Evolutionary conservation across 2,113 vertebrate species (phyloP).

Genomic region (Scortum barcoo): DNA sequence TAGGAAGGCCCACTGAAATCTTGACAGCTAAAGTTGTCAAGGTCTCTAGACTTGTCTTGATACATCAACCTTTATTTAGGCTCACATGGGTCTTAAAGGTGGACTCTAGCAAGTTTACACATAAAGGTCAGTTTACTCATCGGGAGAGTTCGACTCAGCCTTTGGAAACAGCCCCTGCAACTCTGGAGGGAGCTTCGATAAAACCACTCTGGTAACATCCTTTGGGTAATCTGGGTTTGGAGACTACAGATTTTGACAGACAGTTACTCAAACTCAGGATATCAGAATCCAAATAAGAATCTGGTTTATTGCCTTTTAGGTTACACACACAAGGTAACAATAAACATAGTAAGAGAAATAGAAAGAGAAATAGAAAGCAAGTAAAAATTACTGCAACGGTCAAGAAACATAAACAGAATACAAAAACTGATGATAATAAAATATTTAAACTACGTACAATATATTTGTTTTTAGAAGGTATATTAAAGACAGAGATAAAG

Average conservation of each 20-base stretch:
- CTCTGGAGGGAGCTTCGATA: neutral
- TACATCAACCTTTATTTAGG: neutral
- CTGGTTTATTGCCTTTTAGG: too few species aligned
- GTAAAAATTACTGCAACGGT: too few species aligned
- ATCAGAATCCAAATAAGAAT: too few species aligned
- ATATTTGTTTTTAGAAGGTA: too few species aligned
- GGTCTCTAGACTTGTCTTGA: neutral
- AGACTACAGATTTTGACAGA: neutral
- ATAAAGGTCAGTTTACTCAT: constrained; percentile 5
- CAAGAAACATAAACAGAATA: too few species aligned
- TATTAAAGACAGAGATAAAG: neutral
- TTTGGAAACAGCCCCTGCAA: neutral
- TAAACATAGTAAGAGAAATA: too few species aligned
- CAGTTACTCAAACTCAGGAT: too few species aligned
- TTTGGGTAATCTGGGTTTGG: neutral
- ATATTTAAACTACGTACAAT: too few species aligned
- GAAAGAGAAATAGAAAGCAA: too few species aligned
- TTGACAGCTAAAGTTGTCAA: neutral
- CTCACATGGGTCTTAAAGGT: neutral
- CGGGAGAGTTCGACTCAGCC: neutral
- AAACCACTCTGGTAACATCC: neutral
- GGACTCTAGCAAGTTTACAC: neutral
- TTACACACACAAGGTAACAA: too few species aligned
- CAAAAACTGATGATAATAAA: too few species aligned
- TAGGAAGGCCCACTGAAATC: neutral